Evolutionary conservation across 1,140 invertebrate species (phyloP), one percentile per base, ranked within the genome.

Genomic region (Hestina assimilis): DNA sequence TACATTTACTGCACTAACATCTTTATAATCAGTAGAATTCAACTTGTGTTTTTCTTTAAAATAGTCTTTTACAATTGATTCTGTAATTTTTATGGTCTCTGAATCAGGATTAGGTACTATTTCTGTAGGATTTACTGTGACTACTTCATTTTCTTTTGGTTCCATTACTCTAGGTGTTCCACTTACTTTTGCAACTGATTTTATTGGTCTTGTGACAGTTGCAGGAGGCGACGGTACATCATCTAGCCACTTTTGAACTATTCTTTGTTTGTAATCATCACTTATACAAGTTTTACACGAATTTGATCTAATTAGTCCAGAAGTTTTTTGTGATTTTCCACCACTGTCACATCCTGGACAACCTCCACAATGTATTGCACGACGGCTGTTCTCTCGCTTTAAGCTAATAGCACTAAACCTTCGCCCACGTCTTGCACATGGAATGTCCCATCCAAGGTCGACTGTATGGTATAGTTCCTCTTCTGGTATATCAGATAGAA

Each of bases 401-500:
- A 91, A 70, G 66, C 89, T 89, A 26, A 84, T 84, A 17, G 81
- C 83, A 65, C 83, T 89, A 59, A 84, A 89, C 59, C 83, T 74
- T 11, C 83, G 68, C 3, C 83, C 83, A 26, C 78, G 73, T 51
- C 82, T 65, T 3, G 82, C 85, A 50, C 85, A 88, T 4, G 82
- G 81, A 33, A 89, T 82, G 42, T 89, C 83, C 83, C 83, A 89
- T 1, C 83, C 86, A n/a, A 89, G 63, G 63, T 89, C 86, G 26
- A 89, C 68, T 1, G 79, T 69, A 15, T 88, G 85, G 63, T 85
- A 89, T 11, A 67, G 67, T 75, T 92, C 92, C 81, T 96, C 95
- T 87, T 97, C 96, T 3, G 93, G 93, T 66, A 97, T 97, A 41
- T 93, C 92, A 5, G 92, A 89, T 1, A 97, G 83, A 26, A 92